Evolutionary conservation across 2,888 invertebrate genomes (phyloP).

Genomic region (Plagodis dolabraria): DNA sequence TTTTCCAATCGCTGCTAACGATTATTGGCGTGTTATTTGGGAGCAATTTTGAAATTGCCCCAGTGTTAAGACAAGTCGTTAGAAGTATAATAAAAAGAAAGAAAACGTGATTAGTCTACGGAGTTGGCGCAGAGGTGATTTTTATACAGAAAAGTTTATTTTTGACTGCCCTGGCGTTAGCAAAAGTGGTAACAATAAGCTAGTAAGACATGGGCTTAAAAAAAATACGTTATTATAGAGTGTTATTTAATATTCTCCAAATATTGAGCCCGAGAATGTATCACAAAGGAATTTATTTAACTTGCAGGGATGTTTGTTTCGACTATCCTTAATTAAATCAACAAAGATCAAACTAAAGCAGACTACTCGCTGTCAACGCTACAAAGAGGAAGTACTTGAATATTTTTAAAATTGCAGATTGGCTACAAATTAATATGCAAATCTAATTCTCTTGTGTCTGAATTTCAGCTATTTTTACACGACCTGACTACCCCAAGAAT

Average conservation of each 20-base stretch:
- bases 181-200: too few species aligned
- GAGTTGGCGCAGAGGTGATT: conserved; percentile 52
- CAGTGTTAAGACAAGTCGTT: conserved; percentile 81
- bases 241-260: background rate
- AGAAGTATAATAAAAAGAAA: conserved; percentile 77
- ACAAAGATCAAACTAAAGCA: conserved; percentile 40
- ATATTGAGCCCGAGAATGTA: background rate
- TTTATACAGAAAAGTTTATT: conserved; percentile 32
- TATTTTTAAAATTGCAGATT: conserved; percentile 77
- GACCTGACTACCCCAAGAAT: background rate
- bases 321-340: conserved; percentile 40
- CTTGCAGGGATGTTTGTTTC: conserved; percentile 1
- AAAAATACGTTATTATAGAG: too few species aligned
- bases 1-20: conserved; percentile 88
- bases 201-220: too few species aligned
- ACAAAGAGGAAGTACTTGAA: conserved; percentile 51
- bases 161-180: conserved; percentile 4
- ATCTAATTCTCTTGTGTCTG: conserved; percentile 52
- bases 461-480: conserved; percentile 35
- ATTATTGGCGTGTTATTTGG: conserved; percentile 88
- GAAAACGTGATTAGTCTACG: conserved; percentile 60
- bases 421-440: conserved; percentile 78
- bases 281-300: conserved; percentile 19
- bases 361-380: conserved; percentile 51
- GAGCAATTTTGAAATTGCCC: conserved; percentile 82